Evolutionary conservation across 2,797 vertebrate genomes (phyloP), one percentile per base, ranked within the genome.

Genomic region (Galago senegalensis): DNA sequence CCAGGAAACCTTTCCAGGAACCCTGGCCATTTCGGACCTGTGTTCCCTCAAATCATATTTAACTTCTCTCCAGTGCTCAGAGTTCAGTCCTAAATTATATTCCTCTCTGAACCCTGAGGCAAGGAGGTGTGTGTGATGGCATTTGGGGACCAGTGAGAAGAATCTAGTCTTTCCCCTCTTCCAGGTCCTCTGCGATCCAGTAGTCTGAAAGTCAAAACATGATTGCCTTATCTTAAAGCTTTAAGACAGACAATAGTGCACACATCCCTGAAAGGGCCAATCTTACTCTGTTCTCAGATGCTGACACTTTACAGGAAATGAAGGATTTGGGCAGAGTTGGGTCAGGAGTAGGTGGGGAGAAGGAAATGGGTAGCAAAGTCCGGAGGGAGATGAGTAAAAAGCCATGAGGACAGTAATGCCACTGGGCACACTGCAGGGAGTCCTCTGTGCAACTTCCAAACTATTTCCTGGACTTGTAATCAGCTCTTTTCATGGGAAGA

Each of bases 401-500:
- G 31, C 40, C 17, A 1, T 1, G 8, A 29, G 49, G 60, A 12
- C 21, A 20, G 29, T 17, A 76, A 79, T 8, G 9, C 56, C 60
- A 60, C 21, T 12, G 25, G 43, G 10, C 37, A 2, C 34, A 25
- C 0, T 7, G 17, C 11, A 73, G 29, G 27, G 27, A 43, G 34
- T 40, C 29, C 23, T 34, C 91, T 67, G 34, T 12, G 9, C 46
- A 91, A 87, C 72, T 86, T 37, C 60, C 6, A 7, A 93, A 75
- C 46, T 83, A 77, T 76, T 69, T 61, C 67, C 40, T 95, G 79
- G 72, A 23, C 92, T 91, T 31, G 60, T 82, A 87, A 89, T 14
- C 20, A 80, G 49, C 46, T 65, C 69, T 67, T 37, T 31, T 46
- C 37, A 10, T 5, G n/a, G 12, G 40, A 72, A 79, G 53, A 94